A percentile compares a stretch with the other conserved stretches of the same genome.
Conservation (phyloP, 2,888 invertebrate genomes). For the Paralinhomoeus sp. region DNA sequence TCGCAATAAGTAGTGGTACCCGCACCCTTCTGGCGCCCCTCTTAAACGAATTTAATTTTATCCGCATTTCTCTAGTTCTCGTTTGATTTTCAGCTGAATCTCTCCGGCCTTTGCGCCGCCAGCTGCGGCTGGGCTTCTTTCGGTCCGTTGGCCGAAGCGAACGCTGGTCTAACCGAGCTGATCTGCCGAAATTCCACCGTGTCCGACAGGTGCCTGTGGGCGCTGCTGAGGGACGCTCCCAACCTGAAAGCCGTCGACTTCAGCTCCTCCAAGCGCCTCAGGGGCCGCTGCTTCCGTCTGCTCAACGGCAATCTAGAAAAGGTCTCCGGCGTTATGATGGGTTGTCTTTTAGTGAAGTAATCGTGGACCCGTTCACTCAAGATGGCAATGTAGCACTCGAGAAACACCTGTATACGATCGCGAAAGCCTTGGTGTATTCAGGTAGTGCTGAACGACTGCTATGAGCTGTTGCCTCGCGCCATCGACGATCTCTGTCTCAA, state of each 20-base stretch:
- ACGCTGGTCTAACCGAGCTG: background rate
- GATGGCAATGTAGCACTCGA: no score
- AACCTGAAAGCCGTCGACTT: constrained; percentile 16
- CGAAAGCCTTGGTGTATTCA: constrained; percentile 4
- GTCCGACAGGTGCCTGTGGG: constrained; percentile 1
- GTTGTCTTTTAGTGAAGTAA: no score
- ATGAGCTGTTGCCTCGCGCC: constrained; percentile 14
- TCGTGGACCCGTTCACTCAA: no score
- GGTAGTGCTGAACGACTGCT: constrained; percentile 19
- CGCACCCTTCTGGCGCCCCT: no score
- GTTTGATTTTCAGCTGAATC: constrained; percentile 1
- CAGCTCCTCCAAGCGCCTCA: constrained; percentile 14
- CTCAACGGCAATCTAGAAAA: constrained; percentile 16
- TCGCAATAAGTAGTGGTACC: no score
- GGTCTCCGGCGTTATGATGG: constrained; percentile 9
- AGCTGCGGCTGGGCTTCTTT: constrained; percentile 3
- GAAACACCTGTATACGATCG: no score
- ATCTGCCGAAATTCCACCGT: background rate
- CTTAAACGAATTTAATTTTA: no score
- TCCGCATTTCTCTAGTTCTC: no score
- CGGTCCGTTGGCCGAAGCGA: constrained; percentile 3
- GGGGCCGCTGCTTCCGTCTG: constrained; percentile 20
- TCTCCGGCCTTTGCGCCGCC: constrained; percentile 3
- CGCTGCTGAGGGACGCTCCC: constrained; percentile 14
- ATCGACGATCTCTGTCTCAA: constrained; percentile 21